Conservation (phyloP, 2,113 vertebrate genomes). For the Plotosus lineatus region DNA sequence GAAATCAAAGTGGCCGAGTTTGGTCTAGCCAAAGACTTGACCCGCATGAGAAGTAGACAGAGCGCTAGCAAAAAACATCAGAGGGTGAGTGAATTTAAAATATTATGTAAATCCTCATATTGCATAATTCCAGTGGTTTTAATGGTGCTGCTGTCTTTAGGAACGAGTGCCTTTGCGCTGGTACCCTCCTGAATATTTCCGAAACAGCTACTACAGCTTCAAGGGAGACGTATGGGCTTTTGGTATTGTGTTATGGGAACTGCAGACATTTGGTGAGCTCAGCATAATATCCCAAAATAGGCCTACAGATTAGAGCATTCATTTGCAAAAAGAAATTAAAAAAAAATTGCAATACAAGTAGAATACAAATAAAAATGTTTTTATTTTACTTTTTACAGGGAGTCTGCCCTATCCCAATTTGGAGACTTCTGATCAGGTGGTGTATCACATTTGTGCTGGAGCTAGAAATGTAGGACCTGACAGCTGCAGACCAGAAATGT, state of each 20-base stretch:
- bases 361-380: background rate
- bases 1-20: conserved; percentile 65
- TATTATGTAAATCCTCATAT: background rate
- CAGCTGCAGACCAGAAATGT: conserved; percentile 72
- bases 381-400: conserved; percentile 54
- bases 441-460: conserved; percentile 70
- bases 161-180: conserved; percentile 73
- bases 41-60: conserved; percentile 52
- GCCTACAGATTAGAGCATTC: background rate
- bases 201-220: conserved; percentile 71
- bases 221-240: conserved; percentile 76
- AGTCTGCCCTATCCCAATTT: conserved; percentile 70
- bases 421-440: conserved; percentile 68
- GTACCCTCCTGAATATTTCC: conserved; percentile 79
- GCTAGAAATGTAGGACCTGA: conserved; percentile 67
- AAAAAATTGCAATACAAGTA: background rate
- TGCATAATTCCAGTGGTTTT: background rate
- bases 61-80: conserved; percentile 54
- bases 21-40: conserved; percentile 60
- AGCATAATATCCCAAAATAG: background rate
- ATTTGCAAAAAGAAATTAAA: background rate
- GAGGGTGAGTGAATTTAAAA: conserved; percentile 27
- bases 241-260: conserved; percentile 76
- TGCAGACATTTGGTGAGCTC: conserved; percentile 73
- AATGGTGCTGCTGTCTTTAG: conserved; percentile 51